phyloP scores from a whole-genome alignment of 2,113 vertebrate species.

The Thoracochromis brauschi region DNA sequence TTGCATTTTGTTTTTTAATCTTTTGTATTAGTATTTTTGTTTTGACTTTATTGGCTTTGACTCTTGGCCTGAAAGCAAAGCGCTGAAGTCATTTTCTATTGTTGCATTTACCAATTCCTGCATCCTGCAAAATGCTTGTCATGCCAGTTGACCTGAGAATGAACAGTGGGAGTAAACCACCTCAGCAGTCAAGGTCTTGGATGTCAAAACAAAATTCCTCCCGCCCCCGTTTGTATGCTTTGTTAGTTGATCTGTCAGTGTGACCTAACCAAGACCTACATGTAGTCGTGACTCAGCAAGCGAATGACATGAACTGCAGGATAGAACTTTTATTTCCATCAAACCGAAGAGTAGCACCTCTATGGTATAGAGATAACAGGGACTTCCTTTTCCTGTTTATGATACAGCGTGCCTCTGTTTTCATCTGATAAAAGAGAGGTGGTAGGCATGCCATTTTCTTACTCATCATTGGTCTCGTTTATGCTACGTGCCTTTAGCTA shows the following conservation, averaged over 20 bases:
- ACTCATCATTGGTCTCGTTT: background rate
- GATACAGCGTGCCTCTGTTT: background rate
- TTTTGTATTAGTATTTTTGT: background rate
- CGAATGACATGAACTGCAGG: background rate
- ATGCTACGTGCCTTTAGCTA: background rate
- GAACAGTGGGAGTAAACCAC: background rate
- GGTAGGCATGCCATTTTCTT: background rate
- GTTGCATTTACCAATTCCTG: background rate
- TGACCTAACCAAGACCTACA: background rate
- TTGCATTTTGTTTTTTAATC: background rate
- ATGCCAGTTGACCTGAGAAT: constrained; percentile 33
- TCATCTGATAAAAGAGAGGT: background rate
- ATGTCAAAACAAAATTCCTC: background rate
- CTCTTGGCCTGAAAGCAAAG: background rate
- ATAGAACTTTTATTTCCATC: background rate
- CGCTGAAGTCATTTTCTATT: background rate
- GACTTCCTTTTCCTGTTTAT: background rate
- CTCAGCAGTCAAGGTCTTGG: constrained; percentile 1
- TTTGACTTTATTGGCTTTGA: background rate
- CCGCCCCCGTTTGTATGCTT: background rate
- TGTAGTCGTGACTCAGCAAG: background rate
- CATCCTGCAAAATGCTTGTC: constrained; percentile 21
- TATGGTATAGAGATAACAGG: background rate
- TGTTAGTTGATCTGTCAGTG: background rate
- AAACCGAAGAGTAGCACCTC: background rate